Base-by-base conservation (phyloP, 2,888 invertebrate species). In the Serripes groenlandicus region DNA sequence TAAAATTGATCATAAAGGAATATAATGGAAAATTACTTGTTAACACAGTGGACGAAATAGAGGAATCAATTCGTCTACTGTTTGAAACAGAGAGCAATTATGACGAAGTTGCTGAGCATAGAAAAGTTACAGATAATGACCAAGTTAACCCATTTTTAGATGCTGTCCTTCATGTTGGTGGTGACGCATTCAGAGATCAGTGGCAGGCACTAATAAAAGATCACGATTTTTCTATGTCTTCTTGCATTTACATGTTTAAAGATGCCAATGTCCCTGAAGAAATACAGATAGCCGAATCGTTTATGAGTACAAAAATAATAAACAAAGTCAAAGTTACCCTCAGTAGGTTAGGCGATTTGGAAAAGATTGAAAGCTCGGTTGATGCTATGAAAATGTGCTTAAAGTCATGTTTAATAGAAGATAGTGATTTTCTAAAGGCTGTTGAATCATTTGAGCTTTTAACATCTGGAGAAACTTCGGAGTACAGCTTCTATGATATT, bases 371-470 rank as follows among this genome's bases (percentile, higher is more conserved):
- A 32, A 56, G 54, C 5, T 28, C 7, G 15, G 74, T 77, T 34
- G 28, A 78, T 32, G 77, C 56, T 21, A 71, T 76, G 56, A 34
- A 66, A 18, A 28, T 42, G 1, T 37, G 69, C 1, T 15, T 82
- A 5, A 34, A 66, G n/a, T 75, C 74, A 1, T 75, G 77, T 68
- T 49, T 58, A 0, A 32, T 56, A 23, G 56, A 70, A 18, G 80
- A 86, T 69, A 37, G 37, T 15, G 30, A 54, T 0, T 73, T 88
- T 26, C 26, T 66, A 7, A 35, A 70, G 37, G 88, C 86, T 34
- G n/a, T 87, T 11, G 11, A 68, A 3, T 72, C 83, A 7, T 88
- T 83, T 71, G 42, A 83, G 28, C 37, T 58, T n/a, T 26, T 86
- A 9, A 30, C 28, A 32, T 21, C 69, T 15, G 58, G 75, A 23